Conservation (phyloP, 92 coral and sea anemone species). For the Heteractis magnifica region DNA sequence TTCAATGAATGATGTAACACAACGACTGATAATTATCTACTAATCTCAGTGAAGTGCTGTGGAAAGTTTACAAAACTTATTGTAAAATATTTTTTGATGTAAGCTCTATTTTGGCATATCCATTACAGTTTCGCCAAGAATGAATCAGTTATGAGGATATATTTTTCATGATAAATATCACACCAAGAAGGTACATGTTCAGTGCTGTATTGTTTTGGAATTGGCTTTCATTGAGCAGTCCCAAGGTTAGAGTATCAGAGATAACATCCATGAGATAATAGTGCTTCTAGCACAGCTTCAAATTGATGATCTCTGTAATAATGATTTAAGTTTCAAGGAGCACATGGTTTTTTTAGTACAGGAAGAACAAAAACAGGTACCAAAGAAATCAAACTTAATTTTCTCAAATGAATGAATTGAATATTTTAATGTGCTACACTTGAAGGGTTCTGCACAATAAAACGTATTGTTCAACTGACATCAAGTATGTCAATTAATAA, state of each 20-base stretch:
- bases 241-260: background rate
- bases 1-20: background rate
- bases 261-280: background rate
- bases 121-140: background rate
- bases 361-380: conserved; percentile 8
- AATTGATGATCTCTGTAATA: background rate
- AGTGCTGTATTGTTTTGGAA: background rate
- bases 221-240: background rate
- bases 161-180: background rate
- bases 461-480: background rate
- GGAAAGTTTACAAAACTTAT: background rate
- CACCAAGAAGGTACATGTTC: background rate
- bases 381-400: background rate
- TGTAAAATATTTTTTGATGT: background rate
- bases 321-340: background rate
- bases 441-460: conserved; percentile 3
- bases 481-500: background rate
- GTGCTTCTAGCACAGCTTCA: background rate
- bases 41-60: background rate
- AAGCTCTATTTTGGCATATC: background rate
- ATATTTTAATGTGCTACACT: conserved; percentile 2
- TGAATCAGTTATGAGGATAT: background rate
- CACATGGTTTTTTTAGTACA: conserved; percentile 23
- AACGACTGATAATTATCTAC: conserved; percentile 9
- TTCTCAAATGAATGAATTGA: background rate